These are phyloP conservation scores for Eristalinus sepulchralis DNA, from an alignment of 2,888 invertebrate genomes.

Conservation along the genomic window DNA sequence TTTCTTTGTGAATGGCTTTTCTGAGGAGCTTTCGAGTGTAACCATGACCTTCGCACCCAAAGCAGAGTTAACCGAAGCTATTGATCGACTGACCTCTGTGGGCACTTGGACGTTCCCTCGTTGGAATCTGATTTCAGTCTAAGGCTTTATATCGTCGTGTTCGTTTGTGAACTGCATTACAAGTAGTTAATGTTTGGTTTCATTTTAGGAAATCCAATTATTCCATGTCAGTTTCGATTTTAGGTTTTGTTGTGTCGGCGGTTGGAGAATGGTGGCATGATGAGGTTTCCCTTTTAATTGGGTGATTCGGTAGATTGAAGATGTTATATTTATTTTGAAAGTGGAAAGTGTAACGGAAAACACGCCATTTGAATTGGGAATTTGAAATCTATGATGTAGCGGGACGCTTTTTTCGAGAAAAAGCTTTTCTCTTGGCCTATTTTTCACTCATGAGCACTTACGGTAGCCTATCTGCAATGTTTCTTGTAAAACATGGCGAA, in stretches of 20 bases:
- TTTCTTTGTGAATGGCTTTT: background rate
- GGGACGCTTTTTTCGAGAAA: background rate
- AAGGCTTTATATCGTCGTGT: background rate
- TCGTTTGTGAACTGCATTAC: background rate
- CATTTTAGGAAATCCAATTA: background rate
- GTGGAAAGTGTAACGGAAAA: background rate
- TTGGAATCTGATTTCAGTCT: background rate
- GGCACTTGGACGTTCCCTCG: background rate
- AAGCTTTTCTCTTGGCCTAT: background rate
- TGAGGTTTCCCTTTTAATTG: background rate
- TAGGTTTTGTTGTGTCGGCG: background rate
- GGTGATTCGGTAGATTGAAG: background rate
- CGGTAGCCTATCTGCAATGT: background rate
- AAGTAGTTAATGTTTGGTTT: background rate
- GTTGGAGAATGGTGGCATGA: background rate
- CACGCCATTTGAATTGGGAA: background rate
- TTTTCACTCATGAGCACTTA: background rate
- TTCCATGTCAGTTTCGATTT: background rate
- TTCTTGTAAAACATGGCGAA: background rate
- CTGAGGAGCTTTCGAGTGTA: background rate
- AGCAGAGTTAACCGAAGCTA: background rate
- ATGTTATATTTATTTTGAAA: background rate
- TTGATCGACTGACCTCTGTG: conserved; percentile 2
- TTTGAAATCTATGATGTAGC: background rate
- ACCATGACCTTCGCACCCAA: conserved; percentile 15